Conservation (phyloP, 2,797 vertebrate genomes). For the Gastrophryne carolinensis region DNA sequence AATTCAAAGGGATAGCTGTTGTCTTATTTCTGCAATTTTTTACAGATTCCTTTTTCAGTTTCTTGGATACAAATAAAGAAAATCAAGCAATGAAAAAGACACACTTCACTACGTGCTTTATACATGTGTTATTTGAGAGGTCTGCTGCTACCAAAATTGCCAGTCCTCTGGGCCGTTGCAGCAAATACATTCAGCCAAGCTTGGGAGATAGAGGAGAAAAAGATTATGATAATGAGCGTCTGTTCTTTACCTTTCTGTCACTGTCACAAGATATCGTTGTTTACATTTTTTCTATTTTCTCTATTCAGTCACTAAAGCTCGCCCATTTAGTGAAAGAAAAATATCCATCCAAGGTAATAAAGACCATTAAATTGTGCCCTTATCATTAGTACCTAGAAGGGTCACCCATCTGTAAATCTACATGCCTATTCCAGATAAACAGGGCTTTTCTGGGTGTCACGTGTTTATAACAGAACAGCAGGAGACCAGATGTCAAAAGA, state of each 20-base stretch:
- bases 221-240: background rate
- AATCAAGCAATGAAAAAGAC: too few relatives aligned
- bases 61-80: too few relatives aligned
- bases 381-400: constrained; percentile 6
- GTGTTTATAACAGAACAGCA: background rate
- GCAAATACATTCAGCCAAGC: too few relatives aligned
- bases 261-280: background rate
- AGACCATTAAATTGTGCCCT: background rate
- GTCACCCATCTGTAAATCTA: background rate
- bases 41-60: too few relatives aligned
- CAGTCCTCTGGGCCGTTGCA: too few relatives aligned
- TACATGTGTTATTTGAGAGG: too few relatives aligned
- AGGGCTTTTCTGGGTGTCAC: background rate
- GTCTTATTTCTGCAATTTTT: too few relatives aligned
- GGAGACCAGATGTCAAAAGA: background rate
- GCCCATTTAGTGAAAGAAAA: background rate
- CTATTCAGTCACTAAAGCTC: background rate
- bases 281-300: background rate
- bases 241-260: background rate
- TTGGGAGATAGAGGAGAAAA: background rate
- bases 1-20: too few relatives aligned
- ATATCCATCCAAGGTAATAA: constrained; percentile 6
- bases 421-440: background rate
- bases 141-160: too few relatives aligned
- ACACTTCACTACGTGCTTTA: too few relatives aligned